Evolutionary conservation across 2,888 invertebrate species (phyloP).

Genomic region (Phyllotreta striolata): DNA sequence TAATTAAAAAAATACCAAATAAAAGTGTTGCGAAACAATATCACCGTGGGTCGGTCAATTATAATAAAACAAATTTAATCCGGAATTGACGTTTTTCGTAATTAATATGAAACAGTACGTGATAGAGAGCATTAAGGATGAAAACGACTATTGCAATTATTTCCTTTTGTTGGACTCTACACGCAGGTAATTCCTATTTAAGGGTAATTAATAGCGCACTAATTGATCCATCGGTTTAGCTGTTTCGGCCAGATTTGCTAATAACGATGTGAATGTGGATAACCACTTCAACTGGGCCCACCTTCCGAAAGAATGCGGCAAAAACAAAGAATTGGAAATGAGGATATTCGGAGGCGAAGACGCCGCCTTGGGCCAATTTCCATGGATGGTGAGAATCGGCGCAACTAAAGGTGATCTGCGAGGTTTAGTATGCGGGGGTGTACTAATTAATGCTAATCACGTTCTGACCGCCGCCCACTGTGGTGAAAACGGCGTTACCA

Average conservation of each 20-base stretch:
- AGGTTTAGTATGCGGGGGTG: conserved; percentile 21
- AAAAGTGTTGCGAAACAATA: no score
- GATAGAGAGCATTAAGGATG: no score
- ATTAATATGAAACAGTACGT: no score
- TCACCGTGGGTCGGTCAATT: no score
- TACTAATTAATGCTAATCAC: conserved; percentile 9
- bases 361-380: conserved; percentile 19
- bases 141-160: no score
- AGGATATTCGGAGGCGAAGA: conserved; percentile 27
- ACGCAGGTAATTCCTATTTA: no score
- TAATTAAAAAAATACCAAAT: no score
- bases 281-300: conserved; percentile 12
- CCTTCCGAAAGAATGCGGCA: conserved; percentile 19
- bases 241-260: background rate
- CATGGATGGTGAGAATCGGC: conserved; percentile 20
- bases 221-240: conserved; percentile 1
- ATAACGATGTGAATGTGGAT: conserved; percentile 15
- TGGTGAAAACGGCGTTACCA: conserved; percentile 18
- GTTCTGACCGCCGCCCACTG: conserved; percentile 27
- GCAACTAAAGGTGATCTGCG: background rate
- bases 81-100: no score
- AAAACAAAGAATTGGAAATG: conserved; percentile 15
- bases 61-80: no score
- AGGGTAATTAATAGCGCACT: no score
- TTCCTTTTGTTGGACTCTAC: no score